A percentile compares a stretch with the other conserved stretches of the same genome.
These are phyloP conservation scores for Anabacerthia variegaticeps DNA, from an alignment of 2,797 vertebrate genomes.

Conservation along the genomic window DNA sequence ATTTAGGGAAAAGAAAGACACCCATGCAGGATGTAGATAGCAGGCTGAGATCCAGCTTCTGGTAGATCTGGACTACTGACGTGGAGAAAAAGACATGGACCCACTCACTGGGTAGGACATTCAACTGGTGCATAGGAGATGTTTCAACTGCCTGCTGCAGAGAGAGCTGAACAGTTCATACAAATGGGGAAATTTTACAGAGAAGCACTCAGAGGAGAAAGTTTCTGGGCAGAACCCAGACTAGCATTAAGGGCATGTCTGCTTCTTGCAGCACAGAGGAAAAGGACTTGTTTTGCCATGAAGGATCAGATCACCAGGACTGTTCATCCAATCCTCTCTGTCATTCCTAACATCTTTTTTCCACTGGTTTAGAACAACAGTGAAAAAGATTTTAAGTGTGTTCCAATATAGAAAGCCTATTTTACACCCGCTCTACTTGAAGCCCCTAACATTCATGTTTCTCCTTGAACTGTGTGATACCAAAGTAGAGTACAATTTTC, in stretches of 20 bases:
- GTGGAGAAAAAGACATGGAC: background rate
- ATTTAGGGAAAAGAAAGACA: background rate
- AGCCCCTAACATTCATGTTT: background rate
- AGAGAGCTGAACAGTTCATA: background rate
- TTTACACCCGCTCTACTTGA: background rate
- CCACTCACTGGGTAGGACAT: background rate
- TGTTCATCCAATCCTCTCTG: background rate
- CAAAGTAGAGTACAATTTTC: background rate
- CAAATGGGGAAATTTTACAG: background rate
- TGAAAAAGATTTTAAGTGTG: background rate
- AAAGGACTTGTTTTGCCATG: fast-evolving
- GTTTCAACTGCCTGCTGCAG: background rate
- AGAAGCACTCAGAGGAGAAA: background rate
- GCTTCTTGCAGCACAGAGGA: background rate
- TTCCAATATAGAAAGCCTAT: background rate
- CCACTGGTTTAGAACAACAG: background rate
- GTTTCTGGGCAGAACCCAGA: background rate
- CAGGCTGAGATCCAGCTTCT: background rate
- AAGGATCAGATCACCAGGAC: background rate
- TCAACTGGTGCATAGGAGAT: fast-evolving
- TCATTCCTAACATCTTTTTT: background rate
- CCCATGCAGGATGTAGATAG: background rate
- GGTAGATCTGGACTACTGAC: background rate
- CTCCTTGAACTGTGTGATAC: background rate
- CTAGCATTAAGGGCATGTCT: background rate